Base-by-base conservation (phyloP, 1,140 invertebrate species). In the Goniozus legneri region DNA sequence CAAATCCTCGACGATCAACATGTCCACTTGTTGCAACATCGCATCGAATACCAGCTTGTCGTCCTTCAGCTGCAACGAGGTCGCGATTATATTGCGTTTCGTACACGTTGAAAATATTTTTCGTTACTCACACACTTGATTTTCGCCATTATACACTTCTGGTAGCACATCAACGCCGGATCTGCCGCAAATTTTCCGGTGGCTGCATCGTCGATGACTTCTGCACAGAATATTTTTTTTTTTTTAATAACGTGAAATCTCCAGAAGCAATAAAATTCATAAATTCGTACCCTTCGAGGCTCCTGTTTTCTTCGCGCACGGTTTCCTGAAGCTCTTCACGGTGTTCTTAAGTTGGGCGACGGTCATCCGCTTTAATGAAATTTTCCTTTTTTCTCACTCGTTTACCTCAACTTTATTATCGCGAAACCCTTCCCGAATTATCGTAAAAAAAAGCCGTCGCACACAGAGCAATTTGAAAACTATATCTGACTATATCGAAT, bases 41-140 rank as follows among this genome's bases (percentile, higher is more conserved):
- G 27, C 37, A 15, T 49, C 22, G 27, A 34, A 50, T 3, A 21
- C 1, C 3, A 57, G n/a, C 0, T 24, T 8, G 13, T 57, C 53
- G 32, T 52, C 24, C 3, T 42, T 57, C 44, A 57, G 34, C 55
- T 57, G 3, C 0, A 39, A 27, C 24, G 10, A 27, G 24, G 10
- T 1, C 4, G 15, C 24, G 16, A 4, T n/a, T 14, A 8, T 20
- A 13, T 3, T 39, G 1, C 3, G 16, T n/a, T 13, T 13, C 12
- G 3, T 34, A 1, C 20, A 31, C 10, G 15, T 22, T 24, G 31
- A n/a, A n/a, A n/a, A n/a, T n/a, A n/a, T n/a, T n/a, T n/a, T n/a
- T n/a, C n/a, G n/a, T n/a, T 36, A 53, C 32, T 60, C 34, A 65
- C 63, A 1, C 36, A n/a, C 51, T 64, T 60, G n/a, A 49, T 52